Evolutionary conservation across 1,140 invertebrate species (phyloP), one percentile per base, ranked within the genome.

Genomic region (Branchinecta lindahli): DNA sequence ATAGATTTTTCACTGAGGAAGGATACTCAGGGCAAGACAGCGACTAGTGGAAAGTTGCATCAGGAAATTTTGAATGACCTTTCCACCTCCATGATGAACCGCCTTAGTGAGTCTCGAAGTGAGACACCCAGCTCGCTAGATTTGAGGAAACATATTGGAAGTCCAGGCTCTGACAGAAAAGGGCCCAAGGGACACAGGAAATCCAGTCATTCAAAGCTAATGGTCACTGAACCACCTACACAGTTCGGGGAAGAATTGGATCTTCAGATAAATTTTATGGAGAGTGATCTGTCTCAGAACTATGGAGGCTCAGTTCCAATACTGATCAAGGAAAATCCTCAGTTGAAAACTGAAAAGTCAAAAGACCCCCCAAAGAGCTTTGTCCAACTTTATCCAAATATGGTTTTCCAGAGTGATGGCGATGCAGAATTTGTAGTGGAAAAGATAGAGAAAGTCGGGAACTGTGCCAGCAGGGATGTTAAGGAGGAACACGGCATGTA

Each of bases 321-420:
- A 1, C 18, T 15, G 2, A 61, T 61, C 18, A 61, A 61, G 52
- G 52, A 61, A 20, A 61, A 61, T 6, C 52, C 52, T 61, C 52
- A 61, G 18, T 12, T 61, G 52, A 61, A 61, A 61, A 4, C 12
- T 15, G 52, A 61, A 20, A 12, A 61, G 52, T 15, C 18, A 4
- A 61, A 61, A 20, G 18, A 12, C 12, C 12, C 52, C 12, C 52
- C 52, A 61, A 61, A 61, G 18, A 61, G 18, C 52, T 61, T 61
- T 61, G 52, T 61, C 12, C 52, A 61, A 20, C 52, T 61, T 61
- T 61, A 61, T 20, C 52, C 52, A 61, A 61, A 61, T 61, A 61
- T 61, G 52, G 52, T 61, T 20, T 20, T 61, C 18, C 52, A 61
- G 6, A 61, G 18, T 61, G 52, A 61, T 15, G 52, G 12, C 12